phyloP scores from a whole-genome alignment of 2,113 vertebrate genomes.

The Burhinus bistriatus region DNA sequence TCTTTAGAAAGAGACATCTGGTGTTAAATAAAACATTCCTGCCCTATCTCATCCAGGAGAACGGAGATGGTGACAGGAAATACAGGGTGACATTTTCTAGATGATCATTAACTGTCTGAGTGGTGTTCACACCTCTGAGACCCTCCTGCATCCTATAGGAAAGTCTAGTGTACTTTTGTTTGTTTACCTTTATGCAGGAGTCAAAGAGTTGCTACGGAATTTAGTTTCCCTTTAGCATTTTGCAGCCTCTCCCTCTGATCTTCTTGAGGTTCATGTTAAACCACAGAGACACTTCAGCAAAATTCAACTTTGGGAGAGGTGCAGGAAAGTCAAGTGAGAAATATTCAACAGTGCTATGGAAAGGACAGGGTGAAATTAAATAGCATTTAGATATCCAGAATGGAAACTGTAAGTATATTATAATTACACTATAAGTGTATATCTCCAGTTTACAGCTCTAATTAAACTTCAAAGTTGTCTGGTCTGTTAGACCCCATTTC shows the following conservation, averaged over 20 bases:
- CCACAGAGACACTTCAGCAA: neutral
- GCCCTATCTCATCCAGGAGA: neutral
- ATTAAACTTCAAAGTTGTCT: neutral
- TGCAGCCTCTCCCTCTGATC: neutral
- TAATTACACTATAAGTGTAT: neutral
- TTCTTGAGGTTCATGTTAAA: neutral
- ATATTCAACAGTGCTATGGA: neutral
- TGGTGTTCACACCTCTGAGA: neutral
- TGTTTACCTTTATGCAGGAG: neutral
- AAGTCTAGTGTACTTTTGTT: neutral
- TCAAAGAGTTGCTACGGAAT: neutral
- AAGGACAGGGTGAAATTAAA: neutral
- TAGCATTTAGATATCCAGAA: neutral
- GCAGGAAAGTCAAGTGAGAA: neutral
- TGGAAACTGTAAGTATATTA: neutral
- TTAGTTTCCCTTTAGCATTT: neutral
- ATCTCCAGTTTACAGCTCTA: neutral
- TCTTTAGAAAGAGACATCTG: neutral
- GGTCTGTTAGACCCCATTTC: neutral
- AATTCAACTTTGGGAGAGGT: neutral
- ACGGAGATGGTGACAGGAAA: neutral
- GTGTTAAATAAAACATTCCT: neutral
- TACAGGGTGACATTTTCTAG: neutral
- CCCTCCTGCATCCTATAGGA: neutral
- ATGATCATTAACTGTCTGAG: neutral